Percentiles rank a stretch among this genome's conserved stretches.
Conservation (phyloP, 2,888 invertebrate genomes). For the Pseudococcus jackbeardsleyi region DNA sequence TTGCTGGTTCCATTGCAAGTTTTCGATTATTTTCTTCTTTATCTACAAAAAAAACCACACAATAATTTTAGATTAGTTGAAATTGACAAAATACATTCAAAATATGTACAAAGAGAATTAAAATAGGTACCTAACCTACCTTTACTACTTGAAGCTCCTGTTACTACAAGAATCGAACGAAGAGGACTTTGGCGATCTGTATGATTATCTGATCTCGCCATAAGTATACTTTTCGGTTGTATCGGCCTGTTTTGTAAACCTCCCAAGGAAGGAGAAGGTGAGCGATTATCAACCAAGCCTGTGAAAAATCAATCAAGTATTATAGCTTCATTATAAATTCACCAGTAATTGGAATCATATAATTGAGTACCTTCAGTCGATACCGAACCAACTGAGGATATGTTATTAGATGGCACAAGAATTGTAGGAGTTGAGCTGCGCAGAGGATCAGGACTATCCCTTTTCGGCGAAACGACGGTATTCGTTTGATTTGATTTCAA, state of each 20-base stretch:
- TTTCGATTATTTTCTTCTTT: background rate
- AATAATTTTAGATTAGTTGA: background rate
- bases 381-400: background rate
- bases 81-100: no score
- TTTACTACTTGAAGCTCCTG: background rate
- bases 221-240: background rate
- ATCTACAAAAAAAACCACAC: background rate
- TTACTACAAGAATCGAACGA: background rate
- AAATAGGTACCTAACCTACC: no score
- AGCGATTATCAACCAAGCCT: no score
- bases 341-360: background rate
- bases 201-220: background rate
- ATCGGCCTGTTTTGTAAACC: background rate
- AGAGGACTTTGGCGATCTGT: background rate
- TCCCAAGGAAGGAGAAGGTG: no score
- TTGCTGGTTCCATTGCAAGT: no score
- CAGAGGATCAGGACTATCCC: background rate
- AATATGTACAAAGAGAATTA: background rate
- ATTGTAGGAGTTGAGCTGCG: background rate
- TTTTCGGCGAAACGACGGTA: background rate
- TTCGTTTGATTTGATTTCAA: background rate
- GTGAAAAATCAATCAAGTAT: no score
- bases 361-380: background rate
- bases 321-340: no score
- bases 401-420: background rate